Percentiles rank a stretch among this genome's conserved stretches.
These are phyloP conservation scores for Anseranas semipalmata DNA, from an alignment of 2,113 vertebrate genomes.

Conservation along the genomic window DNA sequence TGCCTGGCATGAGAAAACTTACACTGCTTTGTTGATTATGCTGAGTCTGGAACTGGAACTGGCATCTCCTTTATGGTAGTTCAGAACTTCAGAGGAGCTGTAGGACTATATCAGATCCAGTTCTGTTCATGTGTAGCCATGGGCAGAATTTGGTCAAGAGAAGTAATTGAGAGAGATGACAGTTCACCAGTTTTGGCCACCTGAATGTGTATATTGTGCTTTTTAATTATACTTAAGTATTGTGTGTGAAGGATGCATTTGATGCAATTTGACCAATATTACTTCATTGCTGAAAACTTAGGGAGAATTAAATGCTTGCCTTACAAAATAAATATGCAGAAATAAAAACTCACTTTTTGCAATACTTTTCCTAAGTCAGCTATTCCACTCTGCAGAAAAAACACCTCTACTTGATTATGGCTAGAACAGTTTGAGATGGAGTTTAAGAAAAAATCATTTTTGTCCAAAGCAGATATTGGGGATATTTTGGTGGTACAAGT, in stretches of 20 bases:
- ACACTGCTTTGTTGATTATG: not conserved
- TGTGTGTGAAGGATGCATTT: not conserved
- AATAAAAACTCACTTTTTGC: conserved; percentile 9
- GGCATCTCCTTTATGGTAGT: not conserved
- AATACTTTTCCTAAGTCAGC: not conserved
- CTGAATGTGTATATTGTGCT: not conserved
- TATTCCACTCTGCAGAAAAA: not conserved
- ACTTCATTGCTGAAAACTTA: not conserved
- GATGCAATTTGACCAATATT: not conserved
- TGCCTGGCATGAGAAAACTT: not conserved
- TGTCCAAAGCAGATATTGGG: not conserved
- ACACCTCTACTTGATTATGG: not conserved
- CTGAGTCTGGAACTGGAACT: not conserved
- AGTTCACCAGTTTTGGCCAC: not conserved
- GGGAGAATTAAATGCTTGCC: not conserved
- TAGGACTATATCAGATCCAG: not conserved
- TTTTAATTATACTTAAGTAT: not conserved
- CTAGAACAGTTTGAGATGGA: not conserved
- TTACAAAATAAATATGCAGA: not conserved
- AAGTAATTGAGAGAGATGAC: not conserved
- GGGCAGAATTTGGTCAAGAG: not conserved
- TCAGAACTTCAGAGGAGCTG: not conserved
- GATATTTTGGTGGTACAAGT: not conserved
- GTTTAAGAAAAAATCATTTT: not conserved
- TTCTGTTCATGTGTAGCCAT: not conserved